Evolutionary conservation across 2,888 invertebrate genomes (phyloP).

Genomic region (Dynastes tityus): DNA sequence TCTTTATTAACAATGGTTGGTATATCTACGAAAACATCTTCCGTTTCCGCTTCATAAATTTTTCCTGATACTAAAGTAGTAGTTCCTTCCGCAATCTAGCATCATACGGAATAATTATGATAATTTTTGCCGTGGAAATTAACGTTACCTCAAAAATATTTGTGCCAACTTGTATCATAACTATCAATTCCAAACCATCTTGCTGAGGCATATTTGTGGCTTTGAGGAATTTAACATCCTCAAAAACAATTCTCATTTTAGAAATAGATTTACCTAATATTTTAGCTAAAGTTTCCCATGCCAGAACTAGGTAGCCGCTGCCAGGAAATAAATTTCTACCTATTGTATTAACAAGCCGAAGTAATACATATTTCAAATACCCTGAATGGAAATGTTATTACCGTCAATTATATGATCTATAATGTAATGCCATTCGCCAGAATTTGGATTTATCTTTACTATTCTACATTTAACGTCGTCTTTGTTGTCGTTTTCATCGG

Average conservation of each 20-base stretch:
- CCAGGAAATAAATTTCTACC: conserved; percentile 73
- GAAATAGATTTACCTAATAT: conserved; percentile 65
- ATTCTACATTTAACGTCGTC: conserved; percentile 76
- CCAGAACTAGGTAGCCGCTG: conserved; percentile 72
- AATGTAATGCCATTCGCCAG: conserved; percentile 76
- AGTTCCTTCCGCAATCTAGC: conserved; percentile 48
- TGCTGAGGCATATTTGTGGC: conserved; percentile 70
- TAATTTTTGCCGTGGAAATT: too few species aligned
- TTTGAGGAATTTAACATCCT: conserved; percentile 72
- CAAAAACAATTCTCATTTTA: conserved; percentile 73
- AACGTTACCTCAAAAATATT: conserved; percentile 62
- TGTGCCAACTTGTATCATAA: conserved; percentile 60
- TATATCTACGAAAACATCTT: neutral
- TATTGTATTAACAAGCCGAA: conserved; percentile 48
- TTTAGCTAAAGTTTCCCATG: conserved; percentile 74
- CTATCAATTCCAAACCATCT: conserved; percentile 58
- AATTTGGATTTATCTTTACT: neutral
- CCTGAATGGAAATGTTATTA: neutral
- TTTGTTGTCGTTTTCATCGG: conserved; percentile 77
- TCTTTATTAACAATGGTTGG: neutral
- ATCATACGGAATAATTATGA: neutral
- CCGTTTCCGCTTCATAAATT: conserved; percentile 28
- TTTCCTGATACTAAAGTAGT: conserved; percentile 45
- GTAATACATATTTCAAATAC: too few species aligned
- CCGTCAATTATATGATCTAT: conserved; percentile 89